These are phyloP conservation scores for Trachops cirrhosus DNA, from an alignment of 2,797 vertebrate genomes.

Conservation along the genomic window DNA sequence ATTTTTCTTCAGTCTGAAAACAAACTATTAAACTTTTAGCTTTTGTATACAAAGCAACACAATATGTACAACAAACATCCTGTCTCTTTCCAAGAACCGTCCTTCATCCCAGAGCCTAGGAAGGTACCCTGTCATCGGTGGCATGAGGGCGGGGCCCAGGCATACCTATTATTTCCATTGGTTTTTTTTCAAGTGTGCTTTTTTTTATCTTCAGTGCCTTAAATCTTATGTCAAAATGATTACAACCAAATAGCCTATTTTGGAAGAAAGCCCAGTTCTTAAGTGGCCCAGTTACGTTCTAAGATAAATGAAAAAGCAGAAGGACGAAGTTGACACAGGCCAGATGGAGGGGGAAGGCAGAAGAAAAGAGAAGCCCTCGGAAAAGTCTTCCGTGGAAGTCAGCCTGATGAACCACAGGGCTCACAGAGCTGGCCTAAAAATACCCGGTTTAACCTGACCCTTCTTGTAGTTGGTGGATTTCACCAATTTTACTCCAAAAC, in stretches of 20 bases:
- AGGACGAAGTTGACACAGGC: background rate
- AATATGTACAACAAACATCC: background rate
- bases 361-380: background rate
- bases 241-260: background rate
- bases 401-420: background rate
- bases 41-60: background rate
- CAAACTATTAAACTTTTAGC: background rate
- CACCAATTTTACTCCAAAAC: conserved; percentile 10
- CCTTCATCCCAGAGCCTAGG: background rate
- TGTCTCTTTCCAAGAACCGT: background rate
- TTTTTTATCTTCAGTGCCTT: conserved; percentile 31
- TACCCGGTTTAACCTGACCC: background rate
- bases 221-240: conserved; percentile 2
- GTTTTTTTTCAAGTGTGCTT: background rate
- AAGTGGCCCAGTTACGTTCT: conserved; percentile 1
- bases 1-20: conserved; percentile 22
- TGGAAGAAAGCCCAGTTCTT: conserved; percentile 40
- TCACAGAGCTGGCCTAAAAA: background rate
- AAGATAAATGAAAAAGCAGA: conserved; percentile 45
- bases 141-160: background rate
- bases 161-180: background rate
- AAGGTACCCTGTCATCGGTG: background rate
- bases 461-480: background rate
- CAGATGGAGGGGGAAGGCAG: background rate
- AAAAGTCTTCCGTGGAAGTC: background rate